Evolutionary conservation across 2,113 vertebrate species (phyloP).

Genomic region (Crotalus viridis): DNA sequence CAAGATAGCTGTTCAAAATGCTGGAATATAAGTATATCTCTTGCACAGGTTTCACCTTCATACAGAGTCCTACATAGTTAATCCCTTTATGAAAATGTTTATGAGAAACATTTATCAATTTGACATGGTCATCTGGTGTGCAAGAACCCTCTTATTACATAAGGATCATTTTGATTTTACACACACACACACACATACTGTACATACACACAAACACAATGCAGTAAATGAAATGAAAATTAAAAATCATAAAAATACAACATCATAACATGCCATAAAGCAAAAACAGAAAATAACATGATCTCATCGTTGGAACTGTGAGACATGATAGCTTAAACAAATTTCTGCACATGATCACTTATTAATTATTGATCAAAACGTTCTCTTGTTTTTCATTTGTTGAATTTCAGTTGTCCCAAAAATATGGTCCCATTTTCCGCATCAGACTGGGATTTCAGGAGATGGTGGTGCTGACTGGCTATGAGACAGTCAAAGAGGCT

Average conservation of each 20-base stretch:
- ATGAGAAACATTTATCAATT: neutral
- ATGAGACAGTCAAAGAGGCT: constrained; percentile 71
- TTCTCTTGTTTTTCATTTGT: no score
- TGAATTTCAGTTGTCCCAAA: constrained; percentile 29
- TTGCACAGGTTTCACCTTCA: neutral
- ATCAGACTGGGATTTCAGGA: constrained; percentile 50
- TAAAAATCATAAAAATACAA: neutral
- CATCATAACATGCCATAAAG: neutral
- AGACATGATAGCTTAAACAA: neutral
- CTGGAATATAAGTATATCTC: neutral
- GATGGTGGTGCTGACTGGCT: constrained; percentile 66
- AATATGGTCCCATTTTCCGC: constrained; percentile 44
- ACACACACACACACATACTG: neutral
- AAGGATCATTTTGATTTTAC: neutral
- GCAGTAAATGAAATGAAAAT: neutral
- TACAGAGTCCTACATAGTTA: neutral
- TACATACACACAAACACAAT: neutral
- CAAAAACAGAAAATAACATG: neutral
- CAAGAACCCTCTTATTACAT: neutral
- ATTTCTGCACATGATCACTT: neutral
- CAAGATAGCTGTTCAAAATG: neutral
- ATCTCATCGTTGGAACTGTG: neutral
- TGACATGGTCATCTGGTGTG: neutral
- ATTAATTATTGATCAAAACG: neutral
- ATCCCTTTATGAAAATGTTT: neutral